phyloP scores from a whole-genome alignment of 1,140 invertebrate genomes.

The Ceratitis capitata region DNA sequence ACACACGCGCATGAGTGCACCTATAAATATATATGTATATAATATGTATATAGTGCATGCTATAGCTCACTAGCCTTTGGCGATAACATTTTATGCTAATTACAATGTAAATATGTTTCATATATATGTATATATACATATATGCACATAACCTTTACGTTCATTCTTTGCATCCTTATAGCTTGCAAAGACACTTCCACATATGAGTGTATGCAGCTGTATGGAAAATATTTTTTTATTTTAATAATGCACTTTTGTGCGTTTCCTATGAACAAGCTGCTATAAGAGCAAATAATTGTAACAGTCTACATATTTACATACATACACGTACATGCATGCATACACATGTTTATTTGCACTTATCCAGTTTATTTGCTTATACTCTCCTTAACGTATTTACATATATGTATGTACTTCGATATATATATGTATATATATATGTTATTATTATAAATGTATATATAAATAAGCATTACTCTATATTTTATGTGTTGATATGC shows the following conservation, averaged over 20 bases:
- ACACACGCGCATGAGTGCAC: background rate
- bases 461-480: no score
- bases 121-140: no score
- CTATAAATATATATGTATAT: background rate
- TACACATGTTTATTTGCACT: background rate
- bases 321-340: background rate
- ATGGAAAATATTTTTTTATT: no score
- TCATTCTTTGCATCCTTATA: background rate
- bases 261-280: no score
- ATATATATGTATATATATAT: no score
- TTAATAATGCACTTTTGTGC: no score
- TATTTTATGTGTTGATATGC: no score
- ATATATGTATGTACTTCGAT: no score
- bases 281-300: slow-evolving; percentile 13
- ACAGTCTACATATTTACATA: background rate
- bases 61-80: background rate
- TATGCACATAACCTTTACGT: background rate
- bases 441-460: no score
- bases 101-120: slow-evolving; percentile 22
- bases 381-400: slow-evolving; percentile 13
- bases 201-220: background rate
- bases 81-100: slow-evolving; percentile 31
- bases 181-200: background rate
- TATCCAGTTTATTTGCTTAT: background rate
- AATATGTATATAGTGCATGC: background rate